Evolutionary conservation across 1,140 invertebrate species (phyloP), one percentile per base, ranked within the genome.

Genomic region (Brachionus sp.): DNA sequence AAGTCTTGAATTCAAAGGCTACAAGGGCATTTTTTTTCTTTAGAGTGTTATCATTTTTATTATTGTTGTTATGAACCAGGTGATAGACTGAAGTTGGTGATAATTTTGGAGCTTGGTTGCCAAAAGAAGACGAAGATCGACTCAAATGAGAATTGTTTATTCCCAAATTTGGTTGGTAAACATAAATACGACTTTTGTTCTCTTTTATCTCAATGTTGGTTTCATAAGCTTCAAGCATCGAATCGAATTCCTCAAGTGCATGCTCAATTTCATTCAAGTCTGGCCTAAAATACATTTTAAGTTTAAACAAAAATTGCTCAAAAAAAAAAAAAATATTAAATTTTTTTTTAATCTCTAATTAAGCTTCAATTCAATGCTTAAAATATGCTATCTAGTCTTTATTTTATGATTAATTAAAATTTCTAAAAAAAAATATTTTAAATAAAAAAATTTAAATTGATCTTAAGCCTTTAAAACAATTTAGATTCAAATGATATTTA

Each of bases 1-100:
- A 62, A 66, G 50, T 80, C 16, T 80, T 80, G n/a, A 80, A 80
- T 66, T 80, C 77, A 66, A 80, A 80, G 37, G 77, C 77, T 7
- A 80, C 77, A 12, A 80, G 25, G 19, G 77, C 77, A 80, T 80
- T 80, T 25, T 42, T 39, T 66, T 80, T 80, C 25, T 80, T 80
- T n/a, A 80, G 62, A 62, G 77, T 80, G 19, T 44, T 80, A 37
- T 80, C 77, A 62, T 62, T 80, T 66, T 57, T 66, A n/a, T 80
- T 80, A 29, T 57, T 66, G 5, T 80, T 80, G 37, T 80, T 80
- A 25, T 80, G 33, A 19, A 80, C 77, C 5, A 80, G 37, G 39
- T 80, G 77, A 29, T 80, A 80, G 5, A 80, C 77, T 2, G 77
- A 62, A 23, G 77, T 66, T 13, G 77, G 77, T 42, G 77, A 62